Evolutionary conservation across 2,113 vertebrate genomes (phyloP), one percentile per base, ranked within the genome.

Genomic region (Condylura cristata): DNA sequence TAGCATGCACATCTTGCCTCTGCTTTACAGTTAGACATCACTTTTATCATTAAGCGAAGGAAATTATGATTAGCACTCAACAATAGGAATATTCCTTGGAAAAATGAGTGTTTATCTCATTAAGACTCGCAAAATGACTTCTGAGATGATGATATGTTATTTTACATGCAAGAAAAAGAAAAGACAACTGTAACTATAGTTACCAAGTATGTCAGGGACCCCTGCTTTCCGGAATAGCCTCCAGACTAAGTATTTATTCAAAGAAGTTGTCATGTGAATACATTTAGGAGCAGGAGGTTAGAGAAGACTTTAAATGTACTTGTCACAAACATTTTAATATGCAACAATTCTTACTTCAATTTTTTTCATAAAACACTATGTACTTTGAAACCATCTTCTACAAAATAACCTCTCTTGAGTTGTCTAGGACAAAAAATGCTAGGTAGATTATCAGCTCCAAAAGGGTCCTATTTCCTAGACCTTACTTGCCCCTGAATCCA

Each of bases 111-210:
- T 11, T 89, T 96, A 97, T 96, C 87, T 96, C 84, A 95, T 93
- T 97, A 97, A 97, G 79, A 37, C 48, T 96, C 96, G 90, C 2
- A 13, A 91, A 91, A 48, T 93, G 34, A 90, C 88, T 97, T 97
- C 88, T 95, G 86, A 94, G 46, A 95, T 96, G 96, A 97, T 89
- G 95, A 96, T 83, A 89, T 0, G 8, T 91, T 97, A 96, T 96
- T 98, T 97, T 78, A 61, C 91, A 97, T 96, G 96, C 93, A 61
- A 93, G 48, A 92, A 90, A 97, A 95, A 90, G 95, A 95, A 86
- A 75, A 96, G 81, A 96, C 94, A 87, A 11, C 4, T 76, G 96
- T 98, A 98, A 97, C 98, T 98, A 98, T 97, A 98, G 97, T 97
- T 98, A 98, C 97, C 95, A 96, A 93, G 65, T 89, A 44, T 85